Evolutionary conservation across 2,797 vertebrate genomes (phyloP).

Genomic region (Sandelia bainsii): DNA sequence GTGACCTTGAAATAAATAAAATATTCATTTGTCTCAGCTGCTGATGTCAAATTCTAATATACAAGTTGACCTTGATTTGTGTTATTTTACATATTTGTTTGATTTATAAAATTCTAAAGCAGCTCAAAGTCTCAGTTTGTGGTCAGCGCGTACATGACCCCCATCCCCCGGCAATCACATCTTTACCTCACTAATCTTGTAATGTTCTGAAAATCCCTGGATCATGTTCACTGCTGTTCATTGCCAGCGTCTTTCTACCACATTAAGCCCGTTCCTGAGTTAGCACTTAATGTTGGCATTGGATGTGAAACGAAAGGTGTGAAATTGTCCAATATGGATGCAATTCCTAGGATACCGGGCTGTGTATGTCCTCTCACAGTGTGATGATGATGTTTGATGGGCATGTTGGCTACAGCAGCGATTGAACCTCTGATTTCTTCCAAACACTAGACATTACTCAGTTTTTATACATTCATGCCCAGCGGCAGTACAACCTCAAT

Average conservation of each 20-base stretch:
- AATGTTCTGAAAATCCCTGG: no score
- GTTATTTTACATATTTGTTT: no score
- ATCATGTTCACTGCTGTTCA: no score
- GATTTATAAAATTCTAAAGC: no score
- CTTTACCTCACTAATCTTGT: no score
- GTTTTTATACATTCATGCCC: slow-evolving; percentile 54
- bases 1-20: no score
- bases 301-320: not conserved
- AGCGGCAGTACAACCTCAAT: slow-evolving; percentile 47
- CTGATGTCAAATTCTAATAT: not conserved
- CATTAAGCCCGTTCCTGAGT: not conserved
- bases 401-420: slow-evolving; percentile 26
- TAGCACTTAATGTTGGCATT: not conserved
- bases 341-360: not conserved
- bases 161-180: no score
- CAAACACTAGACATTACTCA: slow-evolving; percentile 39
- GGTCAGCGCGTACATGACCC: no score
- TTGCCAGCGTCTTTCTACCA: not conserved
- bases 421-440: slow-evolving; percentile 33
- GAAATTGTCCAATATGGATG: slow-evolving; percentile 3
- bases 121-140: no score
- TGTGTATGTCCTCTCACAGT: slow-evolving; percentile 7
- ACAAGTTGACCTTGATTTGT: no score
- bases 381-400: slow-evolving; percentile 37
- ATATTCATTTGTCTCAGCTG: slow-evolving; percentile 2